Evolutionary conservation across 2,113 vertebrate genomes (phyloP).

Genomic region (Heterotilapia buettikoferi): DNA sequence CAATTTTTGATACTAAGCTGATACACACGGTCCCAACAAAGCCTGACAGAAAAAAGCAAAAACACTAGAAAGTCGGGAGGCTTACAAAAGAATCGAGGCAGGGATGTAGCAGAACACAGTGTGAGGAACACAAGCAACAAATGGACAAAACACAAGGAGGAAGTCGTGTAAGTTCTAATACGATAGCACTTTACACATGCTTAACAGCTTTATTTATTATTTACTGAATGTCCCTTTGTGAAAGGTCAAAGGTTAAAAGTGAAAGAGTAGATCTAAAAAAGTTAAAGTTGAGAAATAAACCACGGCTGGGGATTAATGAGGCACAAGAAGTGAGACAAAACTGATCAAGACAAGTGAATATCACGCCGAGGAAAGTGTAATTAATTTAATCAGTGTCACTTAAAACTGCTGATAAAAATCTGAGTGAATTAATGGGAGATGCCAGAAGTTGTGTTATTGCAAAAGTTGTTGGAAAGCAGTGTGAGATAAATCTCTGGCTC

Average conservation of each 20-base stretch:
- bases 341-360: background rate
- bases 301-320: accelerated
- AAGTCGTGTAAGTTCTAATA: background rate
- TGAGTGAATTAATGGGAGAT: background rate
- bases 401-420: background rate
- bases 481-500: background rate
- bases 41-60: background rate
- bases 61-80: accelerated
- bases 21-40: background rate
- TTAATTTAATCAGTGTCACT: slow-evolving; percentile 20
- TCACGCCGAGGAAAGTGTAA: background rate
- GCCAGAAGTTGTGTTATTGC: background rate
- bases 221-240: accelerated
- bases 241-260: background rate
- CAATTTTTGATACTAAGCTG: background rate
- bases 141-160: background rate
- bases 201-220: background rate
- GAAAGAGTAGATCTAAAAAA: too few species aligned
- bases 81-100: background rate
- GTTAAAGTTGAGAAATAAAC: background rate
- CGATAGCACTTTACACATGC: background rate
- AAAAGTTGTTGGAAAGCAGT: background rate
- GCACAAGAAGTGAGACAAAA: background rate
- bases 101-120: accelerated
- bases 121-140: accelerated